A percentile compares a stretch with the other conserved stretches of the same genome.
These are phyloP conservation scores for Hoplostethus atlanticus DNA, from an alignment of 2,797 vertebrate species.

Conservation along the genomic window DNA sequence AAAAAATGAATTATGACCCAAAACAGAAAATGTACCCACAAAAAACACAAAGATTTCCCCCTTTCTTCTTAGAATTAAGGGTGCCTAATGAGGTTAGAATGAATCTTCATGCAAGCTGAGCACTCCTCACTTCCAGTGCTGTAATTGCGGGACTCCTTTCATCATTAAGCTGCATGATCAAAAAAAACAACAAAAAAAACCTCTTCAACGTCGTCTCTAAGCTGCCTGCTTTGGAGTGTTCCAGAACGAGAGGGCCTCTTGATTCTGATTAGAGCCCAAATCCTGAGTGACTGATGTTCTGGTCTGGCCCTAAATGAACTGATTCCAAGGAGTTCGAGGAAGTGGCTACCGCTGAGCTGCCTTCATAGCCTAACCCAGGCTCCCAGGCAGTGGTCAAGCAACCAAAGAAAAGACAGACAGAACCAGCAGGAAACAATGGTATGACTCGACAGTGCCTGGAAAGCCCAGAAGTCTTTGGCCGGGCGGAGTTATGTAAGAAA, in stretches of 20 bases:
- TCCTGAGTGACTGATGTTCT: constrained; percentile 57
- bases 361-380: constrained; percentile 38
- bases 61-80: constrained; percentile 12
- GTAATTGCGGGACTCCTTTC: constrained; percentile 46
- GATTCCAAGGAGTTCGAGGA: constrained; percentile 46
- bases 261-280: constrained; percentile 60
- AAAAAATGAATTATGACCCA: constrained; percentile 47
- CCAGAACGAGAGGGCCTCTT: constrained; percentile 54
- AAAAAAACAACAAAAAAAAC: constrained; percentile 13
- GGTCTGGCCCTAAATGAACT: constrained; percentile 48
- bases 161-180: constrained; percentile 31
- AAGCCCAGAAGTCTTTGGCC: constrained; percentile 65
- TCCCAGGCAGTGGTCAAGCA: constrained; percentile 55
- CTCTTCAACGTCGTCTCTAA: constrained; percentile 36
- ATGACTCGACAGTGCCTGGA: constrained; percentile 67
- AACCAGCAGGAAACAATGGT: constrained; percentile 70
- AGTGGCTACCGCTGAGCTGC: constrained; percentile 50
- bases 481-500: constrained; percentile 75
- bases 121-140: constrained; percentile 33
- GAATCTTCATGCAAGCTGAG: constrained; percentile 22
- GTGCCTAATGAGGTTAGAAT: constrained; percentile 48
- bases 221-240: constrained; percentile 46
- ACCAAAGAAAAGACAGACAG: constrained; percentile 55
- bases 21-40: constrained; percentile 12
- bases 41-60: constrained; percentile 21